Evolutionary conservation across 2,797 vertebrate species (phyloP).

Genomic region (Alcedo atthis): DNA sequence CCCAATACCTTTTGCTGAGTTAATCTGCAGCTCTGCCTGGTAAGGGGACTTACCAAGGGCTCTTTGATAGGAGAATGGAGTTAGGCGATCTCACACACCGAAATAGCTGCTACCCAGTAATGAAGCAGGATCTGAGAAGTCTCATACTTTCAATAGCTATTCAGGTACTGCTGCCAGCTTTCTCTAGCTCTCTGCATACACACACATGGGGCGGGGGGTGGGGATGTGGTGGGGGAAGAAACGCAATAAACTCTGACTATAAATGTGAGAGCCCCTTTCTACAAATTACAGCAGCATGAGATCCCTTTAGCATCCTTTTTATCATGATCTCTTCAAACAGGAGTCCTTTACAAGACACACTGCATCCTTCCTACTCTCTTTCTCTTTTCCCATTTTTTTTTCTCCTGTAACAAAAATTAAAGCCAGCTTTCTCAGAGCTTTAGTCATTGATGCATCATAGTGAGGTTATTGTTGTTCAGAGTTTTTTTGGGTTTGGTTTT

Average conservation of each 20-base stretch:
- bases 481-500: neutral
- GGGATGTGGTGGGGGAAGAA: neutral
- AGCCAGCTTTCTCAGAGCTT: neutral
- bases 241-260: conserved; percentile 25
- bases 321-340: neutral
- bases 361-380: neutral
- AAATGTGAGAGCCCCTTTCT: conserved; percentile 33
- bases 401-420: neutral
- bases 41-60: conserved; percentile 22
- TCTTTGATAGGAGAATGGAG: neutral
- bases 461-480: neutral
- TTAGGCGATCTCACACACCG: neutral
- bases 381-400: neutral
- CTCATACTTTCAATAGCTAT: conserved; percentile 22
- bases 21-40: neutral
- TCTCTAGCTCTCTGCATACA: neutral
- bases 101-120: conserved; percentile 1
- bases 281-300: neutral
- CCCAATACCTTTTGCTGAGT: neutral
- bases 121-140: neutral
- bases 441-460: conserved; percentile 24
- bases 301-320: neutral
- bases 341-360: neutral
- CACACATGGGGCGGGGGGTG: neutral
- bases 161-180: conserved; percentile 30